Evolutionary conservation across 2,888 invertebrate species (phyloP).

Genomic region (Tyria jacobaeae): DNA sequence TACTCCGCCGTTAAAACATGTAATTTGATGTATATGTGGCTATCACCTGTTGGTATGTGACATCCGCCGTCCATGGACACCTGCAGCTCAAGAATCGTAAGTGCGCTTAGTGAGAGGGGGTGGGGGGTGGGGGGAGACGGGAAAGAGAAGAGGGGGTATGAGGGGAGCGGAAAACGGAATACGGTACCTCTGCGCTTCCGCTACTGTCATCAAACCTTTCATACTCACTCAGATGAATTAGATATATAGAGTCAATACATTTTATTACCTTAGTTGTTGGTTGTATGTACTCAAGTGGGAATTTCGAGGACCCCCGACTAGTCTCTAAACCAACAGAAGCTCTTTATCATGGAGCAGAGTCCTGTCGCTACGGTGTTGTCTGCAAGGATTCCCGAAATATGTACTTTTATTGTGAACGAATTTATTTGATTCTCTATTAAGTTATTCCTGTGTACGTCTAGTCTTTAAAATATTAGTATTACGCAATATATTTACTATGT

Average conservation of each 20-base stretch:
- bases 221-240: neutral
- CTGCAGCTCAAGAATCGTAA: too few species aligned
- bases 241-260: neutral
- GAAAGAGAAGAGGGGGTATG: too few species aligned
- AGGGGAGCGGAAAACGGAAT: too few species aligned
- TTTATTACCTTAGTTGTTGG: neutral
- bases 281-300: neutral
- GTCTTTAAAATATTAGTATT: slow-evolving; percentile 11
- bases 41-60: too few species aligned
- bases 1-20: too few species aligned
- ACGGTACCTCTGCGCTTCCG: too few species aligned
- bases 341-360: neutral
- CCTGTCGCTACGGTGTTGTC: neutral
- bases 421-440: neutral
- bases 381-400: neutral
- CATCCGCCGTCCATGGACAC: too few species aligned
- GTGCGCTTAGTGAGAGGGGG: too few species aligned
- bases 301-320: neutral
- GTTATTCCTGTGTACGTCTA: slow-evolving; percentile 6
- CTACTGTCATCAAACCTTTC: too few species aligned
- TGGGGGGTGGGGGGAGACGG: too few species aligned
- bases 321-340: neutral
- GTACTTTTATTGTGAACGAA: neutral
- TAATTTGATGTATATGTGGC: too few species aligned
- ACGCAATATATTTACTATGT: neutral